A percentile compares a stretch with the other conserved stretches of the same genome.
Evolutionary conservation across 2,888 invertebrate genomes (phyloP).

Genomic region (Ctena decussata): DNA sequence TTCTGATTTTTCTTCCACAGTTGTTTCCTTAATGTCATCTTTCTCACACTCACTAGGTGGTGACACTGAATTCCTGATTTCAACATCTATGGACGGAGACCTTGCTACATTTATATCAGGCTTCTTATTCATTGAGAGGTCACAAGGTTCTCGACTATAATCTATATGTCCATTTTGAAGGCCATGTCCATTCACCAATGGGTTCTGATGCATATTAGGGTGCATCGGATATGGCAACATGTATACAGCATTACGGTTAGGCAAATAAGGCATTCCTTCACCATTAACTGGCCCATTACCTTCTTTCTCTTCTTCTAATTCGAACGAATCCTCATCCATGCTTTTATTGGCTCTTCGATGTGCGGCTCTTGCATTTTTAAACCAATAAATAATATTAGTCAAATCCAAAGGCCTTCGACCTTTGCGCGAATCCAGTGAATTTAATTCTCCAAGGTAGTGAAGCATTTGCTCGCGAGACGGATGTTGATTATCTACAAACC

Average conservation of each 20-base stretch:
- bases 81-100: slow-evolving; percentile 19
- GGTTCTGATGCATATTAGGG: slow-evolving; percentile 22
- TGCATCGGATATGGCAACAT: slow-evolving; percentile 82
- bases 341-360: slow-evolving; percentile 92
- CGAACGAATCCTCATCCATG: slow-evolving; percentile 78
- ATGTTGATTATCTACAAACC: slow-evolving; percentile 99
- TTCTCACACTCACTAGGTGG: slow-evolving; percentile 19
- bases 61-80: neutral
- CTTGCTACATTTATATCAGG: slow-evolving; percentile 46
- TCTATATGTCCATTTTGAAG: slow-evolving; percentile 50
- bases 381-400: slow-evolving; percentile 95
- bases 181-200: slow-evolving; percentile 45
- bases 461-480: slow-evolving; percentile 99
- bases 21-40: neutral
- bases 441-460: slow-evolving; percentile 97
- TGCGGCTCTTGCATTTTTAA: slow-evolving; percentile 98
- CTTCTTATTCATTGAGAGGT: slow-evolving; percentile 68
- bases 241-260: slow-evolving; percentile 85
- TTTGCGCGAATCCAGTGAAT: slow-evolving; percentile 93
- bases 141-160: slow-evolving; percentile 67
- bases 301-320: slow-evolving; percentile 76
- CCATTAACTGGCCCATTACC: slow-evolving; percentile 6
- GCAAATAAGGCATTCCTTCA: slow-evolving; percentile 79
- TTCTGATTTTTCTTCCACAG: neutral
- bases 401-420: slow-evolving; percentile 98